Evolutionary conservation across 2,888 invertebrate species (phyloP).

Genomic region (Mythimna ferrago): DNA sequence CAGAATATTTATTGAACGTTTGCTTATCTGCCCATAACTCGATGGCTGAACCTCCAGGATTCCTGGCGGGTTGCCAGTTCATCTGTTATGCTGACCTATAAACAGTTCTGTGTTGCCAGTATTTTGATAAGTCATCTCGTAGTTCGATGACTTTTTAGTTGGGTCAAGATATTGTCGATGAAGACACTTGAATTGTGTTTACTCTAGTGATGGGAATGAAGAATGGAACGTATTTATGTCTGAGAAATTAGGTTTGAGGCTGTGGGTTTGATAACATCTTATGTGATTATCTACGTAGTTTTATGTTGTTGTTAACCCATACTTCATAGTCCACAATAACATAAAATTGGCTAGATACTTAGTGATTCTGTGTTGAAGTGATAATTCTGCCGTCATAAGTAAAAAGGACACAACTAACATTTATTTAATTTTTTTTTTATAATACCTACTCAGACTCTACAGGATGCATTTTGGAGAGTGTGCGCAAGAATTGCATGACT

Average conservation of each 20-base stretch:
- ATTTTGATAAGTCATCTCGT: slow-evolving; percentile 52
- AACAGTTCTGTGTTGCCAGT: slow-evolving; percentile 45
- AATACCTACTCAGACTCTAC: too few species aligned
- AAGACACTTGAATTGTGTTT: not conserved
- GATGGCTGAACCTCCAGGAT: slow-evolving; percentile 40
- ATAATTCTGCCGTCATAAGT: too few species aligned
- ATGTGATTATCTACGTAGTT: not conserved
- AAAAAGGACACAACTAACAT: too few species aligned
- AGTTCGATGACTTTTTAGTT: slow-evolving; percentile 55
- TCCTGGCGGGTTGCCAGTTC: slow-evolving; percentile 55
- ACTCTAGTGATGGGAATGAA: not conserved
- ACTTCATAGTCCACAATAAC: too few species aligned
- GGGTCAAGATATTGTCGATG: slow-evolving; percentile 34
- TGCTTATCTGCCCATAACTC: slow-evolving; percentile 54
- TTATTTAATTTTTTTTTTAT: too few species aligned
- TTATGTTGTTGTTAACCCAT: not conserved
- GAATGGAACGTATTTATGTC: slow-evolving; percentile 9
- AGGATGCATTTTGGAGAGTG: too few species aligned
- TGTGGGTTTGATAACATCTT: slow-evolving; percentile 6
- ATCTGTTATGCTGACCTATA: slow-evolving; percentile 63
- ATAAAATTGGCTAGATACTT: too few species aligned
- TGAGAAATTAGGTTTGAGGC: not conserved
- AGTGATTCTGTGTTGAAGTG: too few species aligned
- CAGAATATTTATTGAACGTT: slow-evolving; percentile 42
- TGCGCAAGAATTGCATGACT: too few species aligned